Base-by-base conservation (phyloP, 2,888 invertebrate species). In the Athrips mouffetella region DNA sequence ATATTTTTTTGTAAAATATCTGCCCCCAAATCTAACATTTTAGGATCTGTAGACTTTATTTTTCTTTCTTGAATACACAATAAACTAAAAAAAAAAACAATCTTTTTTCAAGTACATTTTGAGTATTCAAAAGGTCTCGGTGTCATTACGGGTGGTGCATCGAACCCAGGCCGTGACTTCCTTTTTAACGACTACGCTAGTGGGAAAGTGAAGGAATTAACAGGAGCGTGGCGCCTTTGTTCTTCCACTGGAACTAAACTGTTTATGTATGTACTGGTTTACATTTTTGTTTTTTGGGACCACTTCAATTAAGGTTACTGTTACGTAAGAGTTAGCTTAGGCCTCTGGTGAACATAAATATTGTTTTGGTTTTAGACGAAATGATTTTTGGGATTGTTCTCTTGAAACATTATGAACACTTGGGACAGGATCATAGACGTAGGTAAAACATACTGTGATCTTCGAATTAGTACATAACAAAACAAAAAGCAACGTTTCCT, bases 161-260 rank as follows among this genome's bases (percentile, higher is more conserved):
- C 65, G 80, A 84, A 74, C 84, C 70, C 55, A 58, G 63, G 55
- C 76, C 86, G 81, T 86, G 86, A 87, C 87, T 86, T 87, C 87
- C 87, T 81, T 73, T 84, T 87, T 82, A 86, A 78, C 78, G 21
- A 3, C 20, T 2, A 5, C 10, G 67, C 60, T 71, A 73, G 67
- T 81, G 80, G 75, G 83, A 83, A 84, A 83, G 79, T 76, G 73
- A 64, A 69, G 62, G 73, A 78, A 77, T 76, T 76, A 81, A 79
- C 78, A 83, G 80, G 75, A 78, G 76, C 78, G 79, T 75, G 57
- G 72, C 75, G 67, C 64, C 73, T 82, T 84, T 86, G 86, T 84
- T 82, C 76, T 74, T 56, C 64, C 55, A 60, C 70, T 76, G 73
- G 67, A 69, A 73, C 70, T 63, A 73, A 73, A 69, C 59, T 21